Conservation (phyloP, 1,140 invertebrate genomes). For the Drosophila nannoptera region DNA sequence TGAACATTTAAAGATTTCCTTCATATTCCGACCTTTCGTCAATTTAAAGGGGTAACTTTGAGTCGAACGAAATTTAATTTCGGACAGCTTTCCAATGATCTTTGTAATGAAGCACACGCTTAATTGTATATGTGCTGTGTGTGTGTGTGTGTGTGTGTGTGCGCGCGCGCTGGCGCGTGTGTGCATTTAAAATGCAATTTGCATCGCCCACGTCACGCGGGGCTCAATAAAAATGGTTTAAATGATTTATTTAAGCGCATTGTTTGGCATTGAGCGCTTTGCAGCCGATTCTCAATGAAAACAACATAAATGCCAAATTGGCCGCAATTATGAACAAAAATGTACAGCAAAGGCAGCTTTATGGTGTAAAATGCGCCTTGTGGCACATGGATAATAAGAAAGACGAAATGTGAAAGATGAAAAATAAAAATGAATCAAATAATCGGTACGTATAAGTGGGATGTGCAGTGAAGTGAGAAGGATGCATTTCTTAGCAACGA, state of each 20-base stretch:
- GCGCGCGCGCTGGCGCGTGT: neutral
- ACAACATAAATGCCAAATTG: slow-evolving; percentile 55
- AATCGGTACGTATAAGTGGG: slow-evolving; percentile 36
- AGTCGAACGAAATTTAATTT: neutral
- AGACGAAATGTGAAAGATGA: neutral
- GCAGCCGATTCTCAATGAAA: neutral
- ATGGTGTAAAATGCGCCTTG: neutral
- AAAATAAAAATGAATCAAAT: slow-evolving; percentile 1
- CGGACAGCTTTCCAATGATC: neutral
- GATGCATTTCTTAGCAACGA: neutral
- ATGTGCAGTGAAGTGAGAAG: slow-evolving; percentile 45
- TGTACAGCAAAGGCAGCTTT: slow-evolving; percentile 12
- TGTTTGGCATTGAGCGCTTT: slow-evolving; percentile 31
- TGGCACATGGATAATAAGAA: too few species aligned
- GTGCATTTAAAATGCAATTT: slow-evolving; percentile 70
- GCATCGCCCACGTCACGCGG: slow-evolving; percentile 10
- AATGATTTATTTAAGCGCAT: slow-evolving; percentile 71
- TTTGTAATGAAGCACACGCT: slow-evolving; percentile 5
- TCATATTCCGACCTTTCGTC: neutral
- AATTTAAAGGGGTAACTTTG: neutral
- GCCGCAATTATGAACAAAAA: slow-evolving; percentile 56
- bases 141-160: neutral
- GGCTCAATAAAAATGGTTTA: slow-evolving; percentile 58
- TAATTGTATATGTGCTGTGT: slow-evolving; percentile 6
- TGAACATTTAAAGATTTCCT: neutral